Evolutionary conservation across 2,113 vertebrate genomes (phyloP).

Genomic region (Petromus typicus): DNA sequence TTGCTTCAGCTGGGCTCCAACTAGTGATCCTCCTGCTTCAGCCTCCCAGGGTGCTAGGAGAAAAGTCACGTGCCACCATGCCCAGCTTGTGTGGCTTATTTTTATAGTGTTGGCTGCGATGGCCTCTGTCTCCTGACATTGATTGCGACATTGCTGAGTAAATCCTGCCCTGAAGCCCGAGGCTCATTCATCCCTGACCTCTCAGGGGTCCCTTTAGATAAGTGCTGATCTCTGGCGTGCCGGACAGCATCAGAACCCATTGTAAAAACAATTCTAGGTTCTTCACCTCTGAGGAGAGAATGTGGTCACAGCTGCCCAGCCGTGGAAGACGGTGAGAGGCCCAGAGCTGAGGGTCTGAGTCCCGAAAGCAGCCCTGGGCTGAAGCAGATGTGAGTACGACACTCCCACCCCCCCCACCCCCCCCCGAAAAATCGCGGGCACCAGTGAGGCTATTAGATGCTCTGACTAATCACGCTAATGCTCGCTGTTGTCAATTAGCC

Average conservation of each 20-base stretch:
- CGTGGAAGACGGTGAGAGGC: not conserved
- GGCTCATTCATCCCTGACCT: rapidly evolving
- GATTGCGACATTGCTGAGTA: rapidly evolving
- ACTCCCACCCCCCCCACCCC: slow-evolving; percentile 52
- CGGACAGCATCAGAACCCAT: not conserved
- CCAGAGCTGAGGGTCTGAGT: not conserved
- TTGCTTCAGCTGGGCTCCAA: not conserved
- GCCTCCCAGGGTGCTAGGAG: not conserved
- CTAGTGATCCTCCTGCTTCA: not conserved
- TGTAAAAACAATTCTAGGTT: not conserved
- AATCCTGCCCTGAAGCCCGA: not conserved
- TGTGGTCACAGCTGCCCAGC: not conserved
- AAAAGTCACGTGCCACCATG: not conserved
- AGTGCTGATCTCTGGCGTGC: not conserved
- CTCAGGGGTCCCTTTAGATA: not conserved
- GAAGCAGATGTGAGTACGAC: slow-evolving; percentile 73
- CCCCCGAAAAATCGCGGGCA: slow-evolving; percentile 77
- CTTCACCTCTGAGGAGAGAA: not conserved
- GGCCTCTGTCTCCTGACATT: not conserved
- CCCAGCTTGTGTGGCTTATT: not conserved
- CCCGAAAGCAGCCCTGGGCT: slow-evolving; percentile 64
- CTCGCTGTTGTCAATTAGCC: slow-evolving; percentile 84
- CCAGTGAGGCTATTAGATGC: slow-evolving; percentile 56
- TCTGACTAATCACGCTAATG: slow-evolving; percentile 84
- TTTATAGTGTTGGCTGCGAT: no score